phyloP scores from a whole-genome alignment of 2,113 vertebrate genomes.

The Oreochromis aureus region DNA sequence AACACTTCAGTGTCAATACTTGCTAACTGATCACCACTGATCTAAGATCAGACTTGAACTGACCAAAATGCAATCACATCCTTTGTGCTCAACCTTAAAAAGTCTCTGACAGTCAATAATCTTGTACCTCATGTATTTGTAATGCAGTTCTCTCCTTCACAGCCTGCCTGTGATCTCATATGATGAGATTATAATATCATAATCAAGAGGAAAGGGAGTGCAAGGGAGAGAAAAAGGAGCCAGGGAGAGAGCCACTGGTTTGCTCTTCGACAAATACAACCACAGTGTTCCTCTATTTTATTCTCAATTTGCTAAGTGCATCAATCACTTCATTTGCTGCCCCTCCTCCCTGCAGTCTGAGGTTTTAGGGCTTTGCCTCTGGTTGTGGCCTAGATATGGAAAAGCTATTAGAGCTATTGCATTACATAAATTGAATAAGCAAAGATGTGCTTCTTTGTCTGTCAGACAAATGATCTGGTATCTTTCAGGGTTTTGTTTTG shows the following conservation, averaged over 20 bases:
- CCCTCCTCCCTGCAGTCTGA: neutral
- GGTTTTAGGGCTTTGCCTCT: neutral
- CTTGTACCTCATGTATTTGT: neutral
- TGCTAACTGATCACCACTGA: neutral
- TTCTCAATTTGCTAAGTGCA: conserved; percentile 42
- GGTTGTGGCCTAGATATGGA: neutral
- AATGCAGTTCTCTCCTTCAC: neutral
- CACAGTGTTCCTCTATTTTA: neutral
- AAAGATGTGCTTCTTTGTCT: neutral
- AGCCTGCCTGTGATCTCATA: neutral
- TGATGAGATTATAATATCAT: conserved; percentile 8
- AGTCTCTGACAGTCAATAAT: neutral
- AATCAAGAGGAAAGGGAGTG: neutral
- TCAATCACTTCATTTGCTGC: conserved; percentile 20
- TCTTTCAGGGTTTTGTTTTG: neutral
- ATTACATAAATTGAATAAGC: conserved; percentile 28
- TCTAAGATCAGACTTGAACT: neutral
- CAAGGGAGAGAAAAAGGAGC: neutral
- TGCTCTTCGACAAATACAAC: neutral
- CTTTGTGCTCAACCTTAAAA: neutral
- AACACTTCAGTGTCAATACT: neutral
- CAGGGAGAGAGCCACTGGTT: neutral
- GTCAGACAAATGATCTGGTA: neutral
- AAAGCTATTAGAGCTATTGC: neutral
- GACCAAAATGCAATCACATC: neutral